Percentiles rank a stretch among this genome's conserved stretches.
Evolutionary conservation across 2,888 invertebrate species (phyloP).

Genomic region (Yponomeuta malinellus): DNA sequence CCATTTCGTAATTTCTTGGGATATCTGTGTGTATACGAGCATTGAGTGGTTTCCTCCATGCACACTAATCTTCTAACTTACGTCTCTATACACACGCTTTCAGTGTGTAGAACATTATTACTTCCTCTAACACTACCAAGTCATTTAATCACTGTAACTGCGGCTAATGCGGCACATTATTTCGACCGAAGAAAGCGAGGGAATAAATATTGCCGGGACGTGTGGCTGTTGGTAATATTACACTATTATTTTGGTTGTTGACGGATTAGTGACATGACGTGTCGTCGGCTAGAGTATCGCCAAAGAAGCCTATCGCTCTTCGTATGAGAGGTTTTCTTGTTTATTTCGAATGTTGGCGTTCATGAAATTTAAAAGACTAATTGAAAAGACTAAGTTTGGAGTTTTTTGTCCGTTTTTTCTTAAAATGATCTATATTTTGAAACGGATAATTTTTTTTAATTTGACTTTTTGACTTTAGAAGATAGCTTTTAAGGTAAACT

Average conservation of each 20-base stretch:
- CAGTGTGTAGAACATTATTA: slow-evolving; percentile 42
- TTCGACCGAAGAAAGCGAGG: slow-evolving; percentile 56
- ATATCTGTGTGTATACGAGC: slow-evolving; percentile 1
- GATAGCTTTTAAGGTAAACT: too few species aligned
- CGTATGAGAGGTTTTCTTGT: neutral
- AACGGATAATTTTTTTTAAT: too few species aligned
- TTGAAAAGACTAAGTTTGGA: too few species aligned
- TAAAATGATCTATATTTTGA: too few species aligned
- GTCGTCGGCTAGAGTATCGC: neutral
- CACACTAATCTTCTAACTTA: slow-evolving; percentile 21
- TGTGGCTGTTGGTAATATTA: slow-evolving; percentile 56
- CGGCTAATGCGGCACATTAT: slow-evolving; percentile 67
- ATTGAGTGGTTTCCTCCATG: slow-evolving; percentile 14
- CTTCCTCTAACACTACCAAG: slow-evolving; percentile 48
- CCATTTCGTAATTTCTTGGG: slow-evolving; percentile 6
- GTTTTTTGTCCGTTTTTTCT: too few species aligned
- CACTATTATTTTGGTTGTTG: slow-evolving; percentile 19
- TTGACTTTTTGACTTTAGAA: too few species aligned
- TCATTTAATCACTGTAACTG: slow-evolving; percentile 72
- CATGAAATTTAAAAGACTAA: neutral
- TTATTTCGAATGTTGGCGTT: neutral
- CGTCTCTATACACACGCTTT: slow-evolving; percentile 24
- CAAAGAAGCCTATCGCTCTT: neutral
- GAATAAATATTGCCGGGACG: slow-evolving; percentile 53
- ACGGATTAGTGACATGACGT: slow-evolving; percentile 2